Percentiles rank a stretch among this genome's conserved stretches.
These are phyloP conservation scores for Chrysemys picta DNA, from an alignment of 2,113 vertebrate genomes.

Conservation along the genomic window DNA sequence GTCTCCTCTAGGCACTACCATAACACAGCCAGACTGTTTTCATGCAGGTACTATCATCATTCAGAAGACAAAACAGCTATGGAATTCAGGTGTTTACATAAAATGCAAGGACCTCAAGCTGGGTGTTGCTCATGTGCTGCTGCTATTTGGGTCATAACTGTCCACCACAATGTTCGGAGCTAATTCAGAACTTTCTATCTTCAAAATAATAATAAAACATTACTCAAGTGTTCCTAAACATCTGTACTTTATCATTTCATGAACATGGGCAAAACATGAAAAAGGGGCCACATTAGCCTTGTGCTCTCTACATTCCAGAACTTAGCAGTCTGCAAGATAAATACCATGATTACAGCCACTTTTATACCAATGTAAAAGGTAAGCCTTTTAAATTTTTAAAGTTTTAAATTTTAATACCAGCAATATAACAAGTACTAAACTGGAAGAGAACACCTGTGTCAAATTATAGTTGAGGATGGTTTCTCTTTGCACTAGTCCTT, in stretches of 20 bases:
- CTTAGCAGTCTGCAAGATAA: background rate
- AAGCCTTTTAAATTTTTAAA: too few relatives aligned
- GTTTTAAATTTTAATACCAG: background rate
- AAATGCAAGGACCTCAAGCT: background rate
- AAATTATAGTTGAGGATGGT: background rate
- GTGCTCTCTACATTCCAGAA: background rate
- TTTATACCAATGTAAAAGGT: background rate
- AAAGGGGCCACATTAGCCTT: background rate
- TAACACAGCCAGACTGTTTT: too few relatives aligned
- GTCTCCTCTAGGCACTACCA: background rate
- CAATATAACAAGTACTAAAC: background rate
- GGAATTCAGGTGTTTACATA: background rate
- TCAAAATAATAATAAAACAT: background rate
- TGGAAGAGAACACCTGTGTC: background rate
- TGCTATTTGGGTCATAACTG: background rate
- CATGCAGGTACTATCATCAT: background rate
- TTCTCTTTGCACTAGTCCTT: background rate
- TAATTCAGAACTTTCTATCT: background rate
- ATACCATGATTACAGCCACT: background rate
- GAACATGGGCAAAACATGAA: background rate
- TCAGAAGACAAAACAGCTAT: background rate
- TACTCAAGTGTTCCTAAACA: background rate
- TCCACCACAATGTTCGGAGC: background rate
- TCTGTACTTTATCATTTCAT: background rate
- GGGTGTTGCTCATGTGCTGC: background rate